phyloP scores from a whole-genome alignment of 2,797 vertebrate genomes.

The Rallus crepitans region DNA sequence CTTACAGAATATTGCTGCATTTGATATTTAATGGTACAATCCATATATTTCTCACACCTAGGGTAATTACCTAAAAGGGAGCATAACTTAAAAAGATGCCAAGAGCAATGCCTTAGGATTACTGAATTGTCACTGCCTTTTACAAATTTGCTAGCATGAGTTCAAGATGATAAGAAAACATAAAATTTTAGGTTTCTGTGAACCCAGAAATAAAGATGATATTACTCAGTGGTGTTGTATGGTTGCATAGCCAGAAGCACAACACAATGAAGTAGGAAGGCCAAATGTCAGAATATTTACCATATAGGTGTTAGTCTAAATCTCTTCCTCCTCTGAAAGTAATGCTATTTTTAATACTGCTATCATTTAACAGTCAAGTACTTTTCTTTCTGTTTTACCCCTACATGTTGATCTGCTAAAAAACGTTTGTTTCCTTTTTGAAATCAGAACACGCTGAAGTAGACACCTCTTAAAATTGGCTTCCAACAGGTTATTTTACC shows the following conservation, averaged over 20 bases:
- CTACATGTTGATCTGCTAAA: not conserved
- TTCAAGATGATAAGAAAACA: not conserved
- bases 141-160: not conserved
- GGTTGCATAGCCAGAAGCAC: not conserved
- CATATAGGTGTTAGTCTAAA: not conserved
- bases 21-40: not conserved
- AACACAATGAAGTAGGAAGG: not conserved
- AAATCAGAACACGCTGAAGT: not conserved
- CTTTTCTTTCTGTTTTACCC: not conserved
- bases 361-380: not conserved
- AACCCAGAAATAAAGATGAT: not conserved
- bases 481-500: constrained; percentile 73
- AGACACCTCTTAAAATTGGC: not conserved
- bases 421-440: not conserved
- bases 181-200: not conserved
- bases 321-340: not conserved
- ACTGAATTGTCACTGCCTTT: not conserved
- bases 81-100: not conserved
- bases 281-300: not conserved
- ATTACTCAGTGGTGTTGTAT: not conserved
- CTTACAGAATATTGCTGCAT: not conserved
- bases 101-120: not conserved
- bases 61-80: not conserved
- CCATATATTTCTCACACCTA: not conserved
- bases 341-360: not conserved